Evolutionary conservation across 92 coral and sea anemone genomes (phyloP), one percentile per base, ranked within the genome.

Genomic region (Paramuricea clavata): DNA sequence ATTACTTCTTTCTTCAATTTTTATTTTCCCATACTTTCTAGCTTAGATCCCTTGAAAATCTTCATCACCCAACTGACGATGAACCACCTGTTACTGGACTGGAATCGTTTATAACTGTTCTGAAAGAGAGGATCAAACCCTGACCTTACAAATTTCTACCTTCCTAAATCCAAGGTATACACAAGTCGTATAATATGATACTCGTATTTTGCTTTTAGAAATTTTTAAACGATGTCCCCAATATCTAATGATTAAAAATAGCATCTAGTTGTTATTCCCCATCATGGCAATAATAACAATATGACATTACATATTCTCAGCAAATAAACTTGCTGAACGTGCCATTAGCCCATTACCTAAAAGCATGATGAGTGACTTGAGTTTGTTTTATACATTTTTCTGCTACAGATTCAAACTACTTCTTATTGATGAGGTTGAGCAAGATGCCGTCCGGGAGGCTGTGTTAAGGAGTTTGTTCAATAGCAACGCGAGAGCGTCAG

Each of bases 31-130:
- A 69, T 17, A 5, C 4, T 69, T 41, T 74, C 60, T 28, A 74
- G 79, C 32, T 74, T 74, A 74, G 79, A 74, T 74, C 79, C 4
- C 34, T 74, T 25, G 68, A 60, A 60, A 60, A 60, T 8, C 68
- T 60, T 22, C 12, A 60, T 1, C 31, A 22, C 32, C 68, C 60
- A 16, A 52, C 60, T 16, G 68, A 28, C 5, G 26, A 56, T 6
- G 33, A 60, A 13, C 68, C 32, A n/a, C 79, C 49, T 19, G 33
- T 74, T 9, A 74, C 56, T 74, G 79, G 60, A 12, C 33, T 74
- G 19, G 32, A 6, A 17, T 41, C 21, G 6, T 26, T 36, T 39
- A 17, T 33, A 12, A 10, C 28, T 41, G 49, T 11, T 28, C 41
- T 74, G 12, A 74, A 74, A 43, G 32, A 44, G 26, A 17, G 10